A percentile compares a stretch with the other conserved stretches of the same genome.
phyloP scores from a whole-genome alignment of 2,888 invertebrate species.

The Tachina fera region DNA sequence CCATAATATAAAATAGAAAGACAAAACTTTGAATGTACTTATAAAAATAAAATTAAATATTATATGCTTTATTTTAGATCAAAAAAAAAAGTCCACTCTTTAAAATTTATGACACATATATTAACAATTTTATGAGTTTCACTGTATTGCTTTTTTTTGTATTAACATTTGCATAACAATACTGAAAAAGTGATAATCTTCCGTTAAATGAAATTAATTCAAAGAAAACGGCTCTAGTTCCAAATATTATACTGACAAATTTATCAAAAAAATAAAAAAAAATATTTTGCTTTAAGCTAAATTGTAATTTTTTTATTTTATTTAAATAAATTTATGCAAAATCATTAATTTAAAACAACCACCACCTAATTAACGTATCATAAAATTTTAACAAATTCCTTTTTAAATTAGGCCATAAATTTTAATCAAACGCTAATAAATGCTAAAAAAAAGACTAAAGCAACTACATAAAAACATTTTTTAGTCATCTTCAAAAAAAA shows the following conservation, averaged over 20 bases:
- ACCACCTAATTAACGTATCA: constrained; percentile 67
- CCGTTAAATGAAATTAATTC: not conserved
- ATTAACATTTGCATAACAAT: constrained; percentile 30
- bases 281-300: not conserved
- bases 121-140: constrained; percentile 27
- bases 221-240: not conserved
- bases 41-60: not conserved
- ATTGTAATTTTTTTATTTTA: not conserved
- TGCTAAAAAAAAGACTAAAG: constrained; percentile 2
- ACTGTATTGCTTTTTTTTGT: not conserved
- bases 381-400: constrained; percentile 63
- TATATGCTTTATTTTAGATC: not conserved
- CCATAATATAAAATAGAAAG: constrained; percentile 34
- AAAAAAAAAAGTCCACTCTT: constrained; percentile 10
- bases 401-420: constrained; percentile 64
- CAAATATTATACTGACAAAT: constrained; percentile 17
- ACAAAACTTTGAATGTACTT: not conserved
- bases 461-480: constrained; percentile 4
- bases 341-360: constrained; percentile 53
- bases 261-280: constrained; percentile 34
- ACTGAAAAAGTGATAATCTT: constrained; percentile 21
- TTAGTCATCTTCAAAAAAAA: constrained; percentile 4
- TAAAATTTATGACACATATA: constrained; percentile 29
- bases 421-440: constrained; percentile 67
- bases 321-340: constrained; percentile 43